phyloP scores from a whole-genome alignment of 2,888 invertebrate genomes.

The Thyatira batis region DNA sequence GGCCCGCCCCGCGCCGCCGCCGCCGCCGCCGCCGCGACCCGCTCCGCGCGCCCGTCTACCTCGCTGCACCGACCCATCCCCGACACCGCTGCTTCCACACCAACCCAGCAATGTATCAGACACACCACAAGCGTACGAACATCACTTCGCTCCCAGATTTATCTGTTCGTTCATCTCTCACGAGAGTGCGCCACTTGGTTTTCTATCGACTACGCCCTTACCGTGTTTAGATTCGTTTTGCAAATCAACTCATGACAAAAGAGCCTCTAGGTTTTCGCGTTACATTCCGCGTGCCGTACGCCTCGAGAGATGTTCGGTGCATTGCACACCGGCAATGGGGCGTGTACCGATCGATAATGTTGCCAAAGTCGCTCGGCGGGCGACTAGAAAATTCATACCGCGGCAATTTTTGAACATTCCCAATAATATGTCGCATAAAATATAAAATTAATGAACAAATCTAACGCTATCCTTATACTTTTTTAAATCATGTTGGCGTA shows the following conservation, averaged over 20 bases:
- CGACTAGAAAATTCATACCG: constrained; percentile 60
- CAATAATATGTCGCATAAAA: constrained; percentile 33
- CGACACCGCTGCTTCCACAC: not conserved
- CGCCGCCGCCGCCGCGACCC: constrained; percentile 9
- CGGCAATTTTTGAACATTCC: constrained; percentile 62
- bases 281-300: constrained; percentile 61
- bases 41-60: constrained; percentile 25
- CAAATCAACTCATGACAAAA: constrained; percentile 60
- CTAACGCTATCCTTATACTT: constrained; percentile 3
- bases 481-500: not conserved
- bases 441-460: not conserved
- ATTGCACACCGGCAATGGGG: constrained; percentile 62
- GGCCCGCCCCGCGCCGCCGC: constrained; percentile 44
- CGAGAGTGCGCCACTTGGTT: constrained; percentile 80
- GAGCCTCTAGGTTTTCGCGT: constrained; percentile 46
- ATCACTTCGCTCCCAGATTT: constrained; percentile 54
- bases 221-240: constrained; percentile 65
- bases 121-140: constrained; percentile 11
- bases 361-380: constrained; percentile 38
- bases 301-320: constrained; percentile 19
- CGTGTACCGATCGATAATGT: constrained; percentile 68
- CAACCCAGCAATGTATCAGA: constrained; percentile 47
- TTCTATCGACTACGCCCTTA: constrained; percentile 71
- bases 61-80: constrained; percentile 19
- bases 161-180: constrained; percentile 78